phyloP scores from a whole-genome alignment of 2,888 invertebrate genomes.

The Amblyteles armatorius region DNA sequence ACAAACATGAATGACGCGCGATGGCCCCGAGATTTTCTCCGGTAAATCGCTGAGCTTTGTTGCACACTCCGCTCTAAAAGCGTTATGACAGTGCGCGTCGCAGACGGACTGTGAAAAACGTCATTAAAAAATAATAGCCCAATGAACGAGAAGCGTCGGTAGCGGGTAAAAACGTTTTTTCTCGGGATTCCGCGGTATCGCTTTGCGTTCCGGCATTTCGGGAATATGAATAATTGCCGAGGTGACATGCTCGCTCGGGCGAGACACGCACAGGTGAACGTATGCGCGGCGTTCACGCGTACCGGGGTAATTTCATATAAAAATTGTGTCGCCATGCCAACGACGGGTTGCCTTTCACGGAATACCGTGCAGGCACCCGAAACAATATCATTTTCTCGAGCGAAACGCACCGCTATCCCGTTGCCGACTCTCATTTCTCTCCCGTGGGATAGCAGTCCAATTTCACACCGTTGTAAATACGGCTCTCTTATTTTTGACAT shows the following conservation, averaged over 20 bases:
- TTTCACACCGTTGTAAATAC: slow-evolving; percentile 84
- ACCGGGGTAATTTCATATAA: slow-evolving; percentile 47
- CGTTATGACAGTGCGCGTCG: background rate
- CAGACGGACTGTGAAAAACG: background rate
- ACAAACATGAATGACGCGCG: background rate
- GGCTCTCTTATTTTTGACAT: slow-evolving; percentile 83
- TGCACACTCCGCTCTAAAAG: background rate
- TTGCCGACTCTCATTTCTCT: slow-evolving; percentile 79
- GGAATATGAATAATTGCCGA: slow-evolving; percentile 41
- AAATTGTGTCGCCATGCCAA: slow-evolving; percentile 48
- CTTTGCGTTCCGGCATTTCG: slow-evolving; percentile 6
- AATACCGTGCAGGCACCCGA: slow-evolving; percentile 42
- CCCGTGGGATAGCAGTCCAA: slow-evolving; percentile 80
- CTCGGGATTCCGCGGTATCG: slow-evolving; percentile 28
- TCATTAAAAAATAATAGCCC: slow-evolving; percentile 43
- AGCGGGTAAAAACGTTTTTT: slow-evolving; percentile 23
- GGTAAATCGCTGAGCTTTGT: background rate
- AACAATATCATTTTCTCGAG: slow-evolving; percentile 79
- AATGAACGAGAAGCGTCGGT: slow-evolving; percentile 29
- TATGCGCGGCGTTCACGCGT: background rate
- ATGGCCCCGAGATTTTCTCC: background rate
- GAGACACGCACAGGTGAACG: background rate
- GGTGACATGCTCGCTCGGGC: slow-evolving; percentile 13
- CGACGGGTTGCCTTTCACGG: slow-evolving; percentile 20
- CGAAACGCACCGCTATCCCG: slow-evolving; percentile 51